These are phyloP conservation scores for Drosophila nr. perissopoda DNA, from an alignment of 2,888 invertebrate species.

Conservation along the genomic window DNA sequence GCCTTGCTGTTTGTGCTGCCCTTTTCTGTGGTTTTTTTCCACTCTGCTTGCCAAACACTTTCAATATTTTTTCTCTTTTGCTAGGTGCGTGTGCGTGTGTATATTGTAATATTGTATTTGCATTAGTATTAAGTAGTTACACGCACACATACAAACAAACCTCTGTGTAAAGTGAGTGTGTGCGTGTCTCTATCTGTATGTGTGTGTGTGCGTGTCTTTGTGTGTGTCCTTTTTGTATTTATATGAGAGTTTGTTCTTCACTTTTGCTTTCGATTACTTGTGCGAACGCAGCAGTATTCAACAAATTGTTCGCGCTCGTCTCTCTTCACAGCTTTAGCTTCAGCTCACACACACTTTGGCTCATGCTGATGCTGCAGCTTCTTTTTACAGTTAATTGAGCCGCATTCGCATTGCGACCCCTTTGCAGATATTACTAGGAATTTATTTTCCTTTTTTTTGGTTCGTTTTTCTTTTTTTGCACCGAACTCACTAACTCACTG, in stretches of 20 bases:
- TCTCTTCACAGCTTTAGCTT: slow-evolving; percentile 28
- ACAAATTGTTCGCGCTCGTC: slow-evolving; percentile 73
- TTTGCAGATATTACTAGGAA: slow-evolving; percentile 23
- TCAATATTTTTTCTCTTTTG: slow-evolving; percentile 19
- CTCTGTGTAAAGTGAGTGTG: slow-evolving; percentile 5
- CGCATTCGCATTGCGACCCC: slow-evolving; percentile 45
- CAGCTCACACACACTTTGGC: slow-evolving; percentile 31
- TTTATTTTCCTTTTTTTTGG: background rate
- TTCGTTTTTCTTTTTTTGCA: slow-evolving; percentile 4
- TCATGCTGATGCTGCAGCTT: slow-evolving; percentile 34
- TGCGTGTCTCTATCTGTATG: slow-evolving; percentile 12
- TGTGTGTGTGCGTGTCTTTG: slow-evolving; percentile 4
- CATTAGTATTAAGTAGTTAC: slow-evolving; percentile 56
- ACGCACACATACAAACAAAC: slow-evolving; percentile 28
- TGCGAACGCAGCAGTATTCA: slow-evolving; percentile 63
- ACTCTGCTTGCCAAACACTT: slow-evolving; percentile 52
- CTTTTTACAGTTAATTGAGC: slow-evolving; percentile 72
- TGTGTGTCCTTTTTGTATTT: slow-evolving; percentile 19
- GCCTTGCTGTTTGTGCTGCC: slow-evolving; percentile 11
- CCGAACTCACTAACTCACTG: slow-evolving; percentile 25
- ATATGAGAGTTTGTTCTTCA: slow-evolving; percentile 46
- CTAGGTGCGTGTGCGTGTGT: slow-evolving; percentile 51
- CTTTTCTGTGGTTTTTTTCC: slow-evolving; percentile 49
- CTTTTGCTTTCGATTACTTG: slow-evolving; percentile 64
- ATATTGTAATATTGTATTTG: slow-evolving; percentile 55